Evolutionary conservation across 2,113 vertebrate species (phyloP).

Genomic region (Python bivittatus): DNA sequence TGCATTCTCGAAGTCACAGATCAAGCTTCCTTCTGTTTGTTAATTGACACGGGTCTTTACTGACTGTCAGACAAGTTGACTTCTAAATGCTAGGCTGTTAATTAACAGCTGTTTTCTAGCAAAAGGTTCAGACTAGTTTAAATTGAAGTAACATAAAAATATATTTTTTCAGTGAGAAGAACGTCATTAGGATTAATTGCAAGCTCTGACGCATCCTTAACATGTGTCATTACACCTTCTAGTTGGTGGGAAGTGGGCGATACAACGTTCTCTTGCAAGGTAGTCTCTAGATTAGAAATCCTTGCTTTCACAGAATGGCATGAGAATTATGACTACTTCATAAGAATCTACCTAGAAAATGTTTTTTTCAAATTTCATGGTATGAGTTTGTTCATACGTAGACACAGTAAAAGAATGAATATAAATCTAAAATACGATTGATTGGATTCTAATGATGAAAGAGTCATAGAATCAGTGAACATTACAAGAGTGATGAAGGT

Average conservation of each 20-base stretch:
- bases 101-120: constrained; percentile 32
- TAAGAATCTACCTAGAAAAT: neutral
- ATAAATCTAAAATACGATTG: neutral
- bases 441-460: neutral
- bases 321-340: neutral
- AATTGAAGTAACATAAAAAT: neutral
- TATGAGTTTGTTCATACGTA: neutral
- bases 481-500: neutral
- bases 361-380: neutral
- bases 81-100: constrained; percentile 21
- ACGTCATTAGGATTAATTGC: neutral
- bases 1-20: neutral
- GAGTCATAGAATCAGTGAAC: neutral
- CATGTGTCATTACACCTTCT: neutral
- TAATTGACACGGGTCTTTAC: neutral
- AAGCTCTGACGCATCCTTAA: neutral
- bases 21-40: neutral
- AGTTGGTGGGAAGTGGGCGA: neutral
- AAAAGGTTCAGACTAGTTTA: neutral
- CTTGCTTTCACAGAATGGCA: neutral
- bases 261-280: neutral
- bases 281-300: neutral
- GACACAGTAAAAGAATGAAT: neutral
- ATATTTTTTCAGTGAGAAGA: neutral
- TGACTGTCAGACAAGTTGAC: neutral